These are phyloP conservation scores for Amblyopsis rosae DNA, from an alignment of 2,113 vertebrate genomes.

Conservation along the genomic window DNA sequence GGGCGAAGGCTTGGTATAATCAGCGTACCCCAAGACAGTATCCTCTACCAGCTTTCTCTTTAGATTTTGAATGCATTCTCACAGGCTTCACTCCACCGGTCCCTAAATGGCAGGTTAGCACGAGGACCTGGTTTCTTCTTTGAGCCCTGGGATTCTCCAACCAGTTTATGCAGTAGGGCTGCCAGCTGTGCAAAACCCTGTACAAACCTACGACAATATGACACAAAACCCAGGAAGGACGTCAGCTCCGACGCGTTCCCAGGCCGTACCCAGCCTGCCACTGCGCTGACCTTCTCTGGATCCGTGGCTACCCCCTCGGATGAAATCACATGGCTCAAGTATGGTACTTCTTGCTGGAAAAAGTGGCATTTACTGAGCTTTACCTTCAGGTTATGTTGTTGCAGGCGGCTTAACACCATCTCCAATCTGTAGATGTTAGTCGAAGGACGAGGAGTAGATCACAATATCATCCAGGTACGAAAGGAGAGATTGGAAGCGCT, in stretches of 20 bases:
- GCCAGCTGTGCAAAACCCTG: background rate
- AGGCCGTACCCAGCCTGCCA: conserved; percentile 7
- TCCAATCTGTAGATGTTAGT: too few relatives aligned
- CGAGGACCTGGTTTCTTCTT: too few relatives aligned
- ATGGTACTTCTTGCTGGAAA: background rate
- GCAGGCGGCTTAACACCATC: background rate
- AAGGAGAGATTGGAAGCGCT: too few relatives aligned
- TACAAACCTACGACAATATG: background rate
- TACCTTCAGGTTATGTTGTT: background rate
- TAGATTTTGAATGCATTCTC: too few relatives aligned
- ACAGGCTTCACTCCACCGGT: too few relatives aligned
- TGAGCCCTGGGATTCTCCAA: too few relatives aligned
- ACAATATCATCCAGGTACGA: too few relatives aligned
- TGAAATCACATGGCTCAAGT: background rate
- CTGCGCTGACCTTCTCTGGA: background rate
- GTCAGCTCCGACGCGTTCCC: background rate
- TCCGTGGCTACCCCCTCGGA: background rate
- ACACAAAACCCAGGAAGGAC: conserved; percentile 12
- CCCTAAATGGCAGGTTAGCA: too few relatives aligned
- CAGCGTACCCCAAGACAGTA: too few relatives aligned
- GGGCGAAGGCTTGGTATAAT: too few relatives aligned
- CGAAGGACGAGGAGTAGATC: too few relatives aligned
- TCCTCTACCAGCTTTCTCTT: too few relatives aligned
- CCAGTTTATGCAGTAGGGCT: background rate
- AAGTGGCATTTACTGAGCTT: conserved; percentile 8